Conservation (phyloP, 2,888 invertebrate species). For the Lobophora halterata region DNA sequence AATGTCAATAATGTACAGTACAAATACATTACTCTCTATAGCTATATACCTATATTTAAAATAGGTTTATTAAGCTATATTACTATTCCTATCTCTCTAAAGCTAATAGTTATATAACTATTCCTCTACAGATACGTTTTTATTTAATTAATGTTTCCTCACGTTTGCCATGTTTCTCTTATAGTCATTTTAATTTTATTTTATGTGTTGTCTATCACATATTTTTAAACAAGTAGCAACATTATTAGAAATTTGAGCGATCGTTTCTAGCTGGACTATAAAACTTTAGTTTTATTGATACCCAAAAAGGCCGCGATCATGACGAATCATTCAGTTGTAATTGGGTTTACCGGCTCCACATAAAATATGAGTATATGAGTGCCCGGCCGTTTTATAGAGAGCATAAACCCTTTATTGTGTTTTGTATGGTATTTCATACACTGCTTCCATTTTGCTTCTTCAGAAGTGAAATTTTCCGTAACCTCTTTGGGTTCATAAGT, state of each 20-base stretch:
- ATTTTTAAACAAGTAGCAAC: conserved; percentile 60
- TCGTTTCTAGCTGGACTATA: conserved; percentile 58
- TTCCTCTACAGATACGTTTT: too few species aligned
- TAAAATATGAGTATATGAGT: conserved; percentile 75
- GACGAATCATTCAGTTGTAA: conserved; percentile 76
- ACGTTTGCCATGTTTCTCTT: conserved; percentile 4
- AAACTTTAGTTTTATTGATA: conserved; percentile 72
- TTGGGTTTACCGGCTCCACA: conserved; percentile 72
- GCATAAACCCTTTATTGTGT: conserved; percentile 76
- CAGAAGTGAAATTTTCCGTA: too few species aligned
- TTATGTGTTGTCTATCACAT: conserved; percentile 40
- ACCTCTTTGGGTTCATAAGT: too few species aligned
- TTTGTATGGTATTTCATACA: conserved; percentile 58
- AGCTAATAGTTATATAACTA: too few species aligned
- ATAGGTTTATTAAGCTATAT: too few species aligned
- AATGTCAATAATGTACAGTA: too few species aligned
- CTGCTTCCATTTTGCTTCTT: conserved; percentile 27
- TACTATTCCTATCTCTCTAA: too few species aligned
- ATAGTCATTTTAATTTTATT: background rate
- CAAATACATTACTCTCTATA: too few species aligned
- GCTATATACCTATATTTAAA: too few species aligned
- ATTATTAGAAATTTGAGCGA: conserved; percentile 53
- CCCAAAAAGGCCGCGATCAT: conserved; percentile 72
- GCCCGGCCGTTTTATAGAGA: conserved; percentile 70
- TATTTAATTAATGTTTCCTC: too few species aligned